Base-by-base conservation (phyloP, 2,888 invertebrate genomes). In the Caenorhabditis imperialis region DNA sequence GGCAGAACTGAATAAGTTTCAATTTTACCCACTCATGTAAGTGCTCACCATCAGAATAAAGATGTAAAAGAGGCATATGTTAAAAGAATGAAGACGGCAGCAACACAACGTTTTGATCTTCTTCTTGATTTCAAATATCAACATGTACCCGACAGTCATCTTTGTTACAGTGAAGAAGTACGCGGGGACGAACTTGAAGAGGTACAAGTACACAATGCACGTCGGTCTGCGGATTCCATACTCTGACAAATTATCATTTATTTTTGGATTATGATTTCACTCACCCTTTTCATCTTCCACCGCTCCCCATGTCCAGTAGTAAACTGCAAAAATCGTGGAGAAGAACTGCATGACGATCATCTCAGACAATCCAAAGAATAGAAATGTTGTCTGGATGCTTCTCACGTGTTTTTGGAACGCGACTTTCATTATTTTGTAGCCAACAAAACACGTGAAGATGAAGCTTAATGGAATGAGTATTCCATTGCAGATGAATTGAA, bases 221-320 rank as follows among this genome's bases (percentile, higher is more conserved):
- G 16, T n/a, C 35, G 57, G 42, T 18, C 42, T 33, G 3, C 30
- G 18, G 0, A 55, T 65, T 25, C 55, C 65, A 5, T 40, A 14
- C 10, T 50, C 65, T 65, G 27, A 42, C n/a, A n/a, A n/a, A n/a
- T n/a, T n/a, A n/a, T n/a, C n/a, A n/a, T n/a, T n/a, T n/a, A n/a
- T n/a, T n/a, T n/a, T n/a, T n/a, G n/a, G n/a, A n/a, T n/a, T n/a
- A n/a, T n/a, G n/a, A n/a, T n/a, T n/a, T n/a, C 10, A 37, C 55
- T 33, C 0, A 40, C 55, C 54, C 3, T 65, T 40, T 42, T 65
- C 63, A 30, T 48, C 6, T 4, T 16, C 3, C 10, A 20, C 35
- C 18, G 33, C 35, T 20, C 63, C 63, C 6, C 10, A 63, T 20
- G 47, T 54, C 62, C 62, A 62, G 27, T 65, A 65, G n/a, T 48